phyloP scores from a whole-genome alignment of 2,797 vertebrate genomes.

The Ctenochaetus hawaiiensis region DNA sequence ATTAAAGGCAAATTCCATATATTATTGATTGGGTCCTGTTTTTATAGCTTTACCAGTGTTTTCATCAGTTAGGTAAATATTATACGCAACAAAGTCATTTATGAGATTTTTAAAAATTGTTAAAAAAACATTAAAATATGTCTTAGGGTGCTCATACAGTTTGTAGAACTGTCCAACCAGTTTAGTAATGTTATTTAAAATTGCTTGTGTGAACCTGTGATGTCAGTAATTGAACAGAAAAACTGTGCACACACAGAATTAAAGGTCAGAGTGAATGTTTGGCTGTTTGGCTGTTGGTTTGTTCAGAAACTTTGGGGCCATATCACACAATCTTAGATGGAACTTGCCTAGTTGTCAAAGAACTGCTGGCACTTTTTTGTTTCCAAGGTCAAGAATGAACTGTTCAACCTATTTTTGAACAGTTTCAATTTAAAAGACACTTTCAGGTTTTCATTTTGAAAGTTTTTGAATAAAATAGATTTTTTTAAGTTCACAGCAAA shows the following conservation, averaged over 20 bases:
- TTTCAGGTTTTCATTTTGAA: background rate
- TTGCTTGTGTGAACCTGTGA: background rate
- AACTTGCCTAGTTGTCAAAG: background rate
- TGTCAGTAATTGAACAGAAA: too few species aligned
- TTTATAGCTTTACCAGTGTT: background rate
- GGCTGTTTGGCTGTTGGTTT: too few species aligned
- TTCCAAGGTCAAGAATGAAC: background rate
- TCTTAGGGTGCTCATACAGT: background rate
- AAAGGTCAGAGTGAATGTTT: too few species aligned
- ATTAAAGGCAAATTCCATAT: background rate
- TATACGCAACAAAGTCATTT: background rate
- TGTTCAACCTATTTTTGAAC: background rate
- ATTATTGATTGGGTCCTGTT: too few species aligned
- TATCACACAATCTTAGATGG: background rate
- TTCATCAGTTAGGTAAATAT: too few species aligned
- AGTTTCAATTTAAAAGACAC: background rate
- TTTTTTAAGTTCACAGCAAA: conserved; percentile 1
- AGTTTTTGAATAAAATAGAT: background rate
- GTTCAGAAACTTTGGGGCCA: background rate
- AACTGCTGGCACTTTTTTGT: background rate
- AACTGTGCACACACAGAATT: too few species aligned
- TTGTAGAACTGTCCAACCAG: background rate
- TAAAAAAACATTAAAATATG: too few species aligned
- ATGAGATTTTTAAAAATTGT: too few species aligned
- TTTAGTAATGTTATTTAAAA: background rate